phyloP scores from a whole-genome alignment of 2,113 vertebrate species.

The Hepsetus odoe region DNA sequence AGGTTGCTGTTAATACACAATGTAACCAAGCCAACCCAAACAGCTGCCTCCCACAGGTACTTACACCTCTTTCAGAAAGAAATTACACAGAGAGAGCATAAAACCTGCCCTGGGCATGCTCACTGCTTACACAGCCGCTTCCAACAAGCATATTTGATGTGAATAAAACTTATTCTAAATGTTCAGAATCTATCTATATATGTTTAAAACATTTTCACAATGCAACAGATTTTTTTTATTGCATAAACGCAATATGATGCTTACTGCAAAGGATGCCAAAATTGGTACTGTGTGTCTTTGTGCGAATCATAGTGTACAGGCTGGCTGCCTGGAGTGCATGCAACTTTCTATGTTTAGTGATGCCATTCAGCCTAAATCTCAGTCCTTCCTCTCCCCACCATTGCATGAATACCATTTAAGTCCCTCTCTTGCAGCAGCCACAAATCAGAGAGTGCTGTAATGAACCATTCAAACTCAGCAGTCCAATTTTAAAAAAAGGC shows the following conservation, averaged over 20 bases:
- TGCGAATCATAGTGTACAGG: too few relatives aligned
- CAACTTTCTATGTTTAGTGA: background rate
- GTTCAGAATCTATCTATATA: too few relatives aligned
- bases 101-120: background rate
- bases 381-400: background rate
- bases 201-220: too few relatives aligned
- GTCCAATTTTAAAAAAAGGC: background rate
- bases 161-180: too few relatives aligned
- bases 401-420: background rate
- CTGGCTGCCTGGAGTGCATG: background rate
- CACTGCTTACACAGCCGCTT: background rate
- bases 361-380: background rate
- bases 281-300: too few relatives aligned
- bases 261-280: too few relatives aligned
- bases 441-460: background rate
- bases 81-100: background rate
- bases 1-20: background rate
- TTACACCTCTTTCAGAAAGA: background rate
- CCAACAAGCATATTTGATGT: too few relatives aligned
- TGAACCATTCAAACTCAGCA: background rate
- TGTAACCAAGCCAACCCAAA: constrained; percentile 1
- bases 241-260: too few relatives aligned
- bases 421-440: background rate
- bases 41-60: background rate
- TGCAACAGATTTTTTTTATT: too few relatives aligned